Evolutionary conservation across 1,140 invertebrate species (phyloP).

Genomic region (Lethocerus indicus): DNA sequence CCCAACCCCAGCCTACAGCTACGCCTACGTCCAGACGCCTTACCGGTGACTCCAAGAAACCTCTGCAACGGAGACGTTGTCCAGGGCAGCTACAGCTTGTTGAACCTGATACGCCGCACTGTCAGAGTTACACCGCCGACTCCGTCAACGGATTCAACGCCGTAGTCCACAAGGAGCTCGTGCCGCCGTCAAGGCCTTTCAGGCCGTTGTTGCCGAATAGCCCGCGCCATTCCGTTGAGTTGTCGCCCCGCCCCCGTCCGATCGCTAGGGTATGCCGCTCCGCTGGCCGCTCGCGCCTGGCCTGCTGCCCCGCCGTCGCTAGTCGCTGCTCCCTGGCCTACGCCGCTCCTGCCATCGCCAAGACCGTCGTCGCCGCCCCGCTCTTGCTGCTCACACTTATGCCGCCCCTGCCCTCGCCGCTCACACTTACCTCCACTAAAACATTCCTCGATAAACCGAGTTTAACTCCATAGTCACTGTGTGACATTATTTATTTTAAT

Average conservation of each 20-base stretch:
- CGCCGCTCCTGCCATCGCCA: conserved; percentile 24
- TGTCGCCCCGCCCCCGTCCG: conserved; percentile 13
- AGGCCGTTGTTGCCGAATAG: conserved; percentile 14
- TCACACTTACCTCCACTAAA: conserved; percentile 27
- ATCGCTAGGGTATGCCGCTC: no score
- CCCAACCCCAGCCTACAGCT: conserved; percentile 29
- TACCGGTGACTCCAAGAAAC: conserved; percentile 46
- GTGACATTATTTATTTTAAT: no score
- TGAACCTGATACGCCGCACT: conserved; percentile 20
- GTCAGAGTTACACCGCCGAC: conserved; percentile 19
- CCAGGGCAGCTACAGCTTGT: conserved; percentile 41
- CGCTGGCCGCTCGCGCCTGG: no score
- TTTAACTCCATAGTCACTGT: no score
- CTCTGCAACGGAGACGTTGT: conserved; percentile 48
- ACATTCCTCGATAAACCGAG: no score
- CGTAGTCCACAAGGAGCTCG: no score
- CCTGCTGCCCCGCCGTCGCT: conserved; percentile 20
- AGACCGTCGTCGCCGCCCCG: conserved; percentile 21
- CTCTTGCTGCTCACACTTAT: conserved; percentile 22
- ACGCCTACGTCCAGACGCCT: conserved; percentile 42
- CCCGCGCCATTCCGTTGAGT: conserved; percentile 16
- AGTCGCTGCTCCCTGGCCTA: conserved; percentile 19
- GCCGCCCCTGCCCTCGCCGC: conserved; percentile 20
- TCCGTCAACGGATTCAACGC: no score
- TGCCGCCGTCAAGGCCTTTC: no score